Base-by-base conservation (phyloP, 2,888 invertebrate genomes). In the Heliconius cydno region DNA sequence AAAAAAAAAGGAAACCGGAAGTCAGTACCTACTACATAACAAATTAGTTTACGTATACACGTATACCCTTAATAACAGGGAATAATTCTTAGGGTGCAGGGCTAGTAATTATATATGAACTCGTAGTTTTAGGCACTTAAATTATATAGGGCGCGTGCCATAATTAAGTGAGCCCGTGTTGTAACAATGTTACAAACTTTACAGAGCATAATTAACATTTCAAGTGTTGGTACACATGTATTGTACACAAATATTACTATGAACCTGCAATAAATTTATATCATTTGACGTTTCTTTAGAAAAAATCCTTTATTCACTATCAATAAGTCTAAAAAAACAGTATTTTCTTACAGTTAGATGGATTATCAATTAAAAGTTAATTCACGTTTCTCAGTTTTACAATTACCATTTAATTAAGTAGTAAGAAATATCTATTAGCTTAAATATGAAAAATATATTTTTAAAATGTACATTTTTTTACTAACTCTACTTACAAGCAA, bases 111-210 rank as follows among this genome's bases (percentile, higher is more conserved):
- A 70, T 68, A 22, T 25, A 68, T 57, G 22, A 57, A n/a, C 52
- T 34, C n/a, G n/a, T 72, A 57, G 73, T 73, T 73, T 73, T 30
- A 41, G 66, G 66, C 52, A 46, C 65, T 60, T 73, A 25, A 73
- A 60, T 73, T 73, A 73, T 15, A 73, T 25, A 38, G 60, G 73
- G 60, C 73, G n/a, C 57, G 73, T 38, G 60, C 60, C n/a, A 60
- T 73, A 73, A 73, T 73, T 73, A 67, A 68, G 52, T 78, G 63
- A 46, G 30, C 63, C 46, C 65, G 65, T 57, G 65, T 78, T 28
- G 46, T 77, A 76, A 67, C 46, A 66, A 28, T 46, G 67, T 76
- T 67, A 46, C 30, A 19, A 67, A 67, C 76, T 76, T 67, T 66
- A 73, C 57, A 57, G 60, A 15, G n/a, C n/a, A 30, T 73, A 38